Evolutionary conservation across 2,797 vertebrate genomes (phyloP).

Genomic region (Chaenodraco wilsoni): DNA sequence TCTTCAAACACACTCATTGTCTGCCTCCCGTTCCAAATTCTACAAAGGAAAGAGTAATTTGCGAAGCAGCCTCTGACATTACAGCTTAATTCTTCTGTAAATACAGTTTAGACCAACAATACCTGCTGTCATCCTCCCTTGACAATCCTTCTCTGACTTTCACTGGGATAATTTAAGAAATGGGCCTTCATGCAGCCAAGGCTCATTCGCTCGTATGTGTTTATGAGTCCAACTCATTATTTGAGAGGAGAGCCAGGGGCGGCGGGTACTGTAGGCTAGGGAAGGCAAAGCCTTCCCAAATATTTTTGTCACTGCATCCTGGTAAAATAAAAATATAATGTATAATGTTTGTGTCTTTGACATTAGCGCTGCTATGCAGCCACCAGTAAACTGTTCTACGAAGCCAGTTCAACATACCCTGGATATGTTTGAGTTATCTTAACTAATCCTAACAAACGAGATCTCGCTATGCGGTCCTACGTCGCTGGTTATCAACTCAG

Average conservation of each 20-base stretch:
- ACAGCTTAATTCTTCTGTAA: slow-evolving; percentile 71
- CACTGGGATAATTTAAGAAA: slow-evolving; percentile 37
- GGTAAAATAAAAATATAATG: too few relatives aligned
- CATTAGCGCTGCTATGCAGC: too few relatives aligned
- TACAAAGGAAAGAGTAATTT: slow-evolving; percentile 45
- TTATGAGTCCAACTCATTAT: slow-evolving; percentile 56
- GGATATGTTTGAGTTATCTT: too few relatives aligned
- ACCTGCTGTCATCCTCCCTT: slow-evolving; percentile 61
- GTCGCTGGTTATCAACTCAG: too few relatives aligned
- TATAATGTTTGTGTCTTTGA: too few relatives aligned
- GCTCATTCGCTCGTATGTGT: slow-evolving; percentile 54
- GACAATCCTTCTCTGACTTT: slow-evolving; percentile 29
- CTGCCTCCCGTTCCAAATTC: slow-evolving; percentile 3
- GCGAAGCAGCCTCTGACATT: slow-evolving; percentile 68
- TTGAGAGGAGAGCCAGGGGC: slow-evolving; percentile 9
- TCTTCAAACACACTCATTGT: slow-evolving; percentile 35
- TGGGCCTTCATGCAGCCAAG: slow-evolving; percentile 22
- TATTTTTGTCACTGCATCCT: too few relatives aligned
- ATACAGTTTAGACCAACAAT: slow-evolving; percentile 54
- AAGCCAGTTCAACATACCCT: too few relatives aligned
- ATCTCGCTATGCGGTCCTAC: too few relatives aligned
- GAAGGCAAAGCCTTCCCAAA: too few relatives aligned
- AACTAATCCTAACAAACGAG: too few relatives aligned
- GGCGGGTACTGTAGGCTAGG: too few relatives aligned
- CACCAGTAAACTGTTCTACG: too few relatives aligned